These are phyloP conservation scores for Dasyornis broadbenti DNA, from an alignment of 2,113 vertebrate species.

Conservation along the genomic window DNA sequence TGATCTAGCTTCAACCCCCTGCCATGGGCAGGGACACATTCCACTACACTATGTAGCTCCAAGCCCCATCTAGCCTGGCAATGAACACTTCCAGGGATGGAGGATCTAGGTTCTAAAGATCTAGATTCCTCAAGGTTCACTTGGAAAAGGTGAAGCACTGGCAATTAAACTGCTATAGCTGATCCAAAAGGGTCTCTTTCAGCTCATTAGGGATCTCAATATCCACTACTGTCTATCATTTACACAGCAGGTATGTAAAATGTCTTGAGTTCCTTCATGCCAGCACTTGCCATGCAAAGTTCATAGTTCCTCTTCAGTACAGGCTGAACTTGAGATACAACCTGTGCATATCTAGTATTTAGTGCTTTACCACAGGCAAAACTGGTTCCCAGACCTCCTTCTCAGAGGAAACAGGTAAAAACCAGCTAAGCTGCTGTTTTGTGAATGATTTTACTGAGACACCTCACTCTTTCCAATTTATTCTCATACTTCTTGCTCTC, in stretches of 20 bases:
- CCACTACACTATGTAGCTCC: not conserved
- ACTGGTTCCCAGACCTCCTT: not conserved
- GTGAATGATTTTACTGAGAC: not conserved
- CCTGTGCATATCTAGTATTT: not conserved
- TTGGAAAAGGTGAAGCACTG: not conserved
- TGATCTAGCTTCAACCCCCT: not conserved
- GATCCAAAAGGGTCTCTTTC: not conserved
- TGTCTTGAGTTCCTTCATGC: not conserved
- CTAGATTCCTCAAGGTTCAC: not conserved
- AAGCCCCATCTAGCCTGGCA: not conserved
- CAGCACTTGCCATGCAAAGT: not conserved
- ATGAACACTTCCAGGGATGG: not conserved
- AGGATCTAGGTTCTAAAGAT: not conserved
- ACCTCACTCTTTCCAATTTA: not conserved
- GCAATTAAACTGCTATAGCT: not conserved
- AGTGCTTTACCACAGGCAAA: not conserved
- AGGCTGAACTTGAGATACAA: not conserved
- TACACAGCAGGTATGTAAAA: not conserved
- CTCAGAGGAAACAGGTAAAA: not conserved
- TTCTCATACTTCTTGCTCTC: not conserved
- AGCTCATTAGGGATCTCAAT: fast-evolving
- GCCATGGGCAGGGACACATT: not conserved
- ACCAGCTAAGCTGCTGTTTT: not conserved
- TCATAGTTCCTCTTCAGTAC: not conserved
- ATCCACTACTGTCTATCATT: not conserved